A percentile compares a stretch with the other conserved stretches of the same genome.
These are phyloP conservation scores for Hypothenemus hampei DNA, from an alignment of 1,140 invertebrate species.

Conservation along the genomic window DNA sequence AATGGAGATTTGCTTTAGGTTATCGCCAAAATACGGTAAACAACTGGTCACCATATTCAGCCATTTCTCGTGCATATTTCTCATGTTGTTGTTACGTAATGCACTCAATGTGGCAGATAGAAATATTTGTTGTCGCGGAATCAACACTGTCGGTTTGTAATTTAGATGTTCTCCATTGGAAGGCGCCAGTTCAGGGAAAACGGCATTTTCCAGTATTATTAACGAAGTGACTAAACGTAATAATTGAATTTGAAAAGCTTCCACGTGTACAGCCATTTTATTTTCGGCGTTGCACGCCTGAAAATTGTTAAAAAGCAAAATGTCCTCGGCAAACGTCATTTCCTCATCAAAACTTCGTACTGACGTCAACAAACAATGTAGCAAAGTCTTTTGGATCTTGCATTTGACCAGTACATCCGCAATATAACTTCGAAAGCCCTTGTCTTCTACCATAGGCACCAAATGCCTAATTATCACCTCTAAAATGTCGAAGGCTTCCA, in stretches of 20 bases:
- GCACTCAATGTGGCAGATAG: constrained; percentile 75
- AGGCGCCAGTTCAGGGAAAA: constrained; percentile 40
- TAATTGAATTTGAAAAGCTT: constrained; percentile 73
- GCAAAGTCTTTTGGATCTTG: constrained; percentile 83
- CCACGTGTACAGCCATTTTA: constrained; percentile 60
- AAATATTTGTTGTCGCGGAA: constrained; percentile 83
- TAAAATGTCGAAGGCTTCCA: constrained; percentile 73
- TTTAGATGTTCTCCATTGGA: constrained; percentile 50
- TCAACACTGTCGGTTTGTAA: constrained; percentile 60
- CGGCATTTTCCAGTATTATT: constrained; percentile 74
- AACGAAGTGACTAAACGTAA: constrained; percentile 68
- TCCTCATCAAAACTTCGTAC: constrained; percentile 55
- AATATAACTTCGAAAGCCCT: constrained; percentile 77
- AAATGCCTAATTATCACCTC: constrained; percentile 73
- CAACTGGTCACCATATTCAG: constrained; percentile 72
- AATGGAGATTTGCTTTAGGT: constrained; percentile 71
- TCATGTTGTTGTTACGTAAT: constrained; percentile 58
- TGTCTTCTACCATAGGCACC: constrained; percentile 74
- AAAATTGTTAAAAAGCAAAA: constrained; percentile 77
- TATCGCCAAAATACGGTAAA: constrained; percentile 67
- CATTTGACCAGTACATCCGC: constrained; percentile 74
- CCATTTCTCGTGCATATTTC: constrained; percentile 76
- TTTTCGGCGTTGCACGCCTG: constrained; percentile 54
- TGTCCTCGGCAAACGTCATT: constrained; percentile 74
- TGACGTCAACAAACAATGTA: constrained; percentile 78